Conservation (phyloP, 1,140 invertebrate species). For the Aphelinus certus region DNA sequence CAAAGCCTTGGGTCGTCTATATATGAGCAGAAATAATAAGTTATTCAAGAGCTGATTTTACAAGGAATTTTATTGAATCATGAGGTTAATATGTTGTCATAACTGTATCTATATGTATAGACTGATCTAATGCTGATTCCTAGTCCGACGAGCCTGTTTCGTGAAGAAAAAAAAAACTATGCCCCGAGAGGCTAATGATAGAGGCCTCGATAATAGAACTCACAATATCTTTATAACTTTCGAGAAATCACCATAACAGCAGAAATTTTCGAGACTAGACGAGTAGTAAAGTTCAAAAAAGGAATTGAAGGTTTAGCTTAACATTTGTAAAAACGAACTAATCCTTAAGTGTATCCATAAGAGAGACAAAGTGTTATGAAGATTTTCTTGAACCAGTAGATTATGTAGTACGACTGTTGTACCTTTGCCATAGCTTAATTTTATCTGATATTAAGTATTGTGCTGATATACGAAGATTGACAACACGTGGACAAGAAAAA, state of each 20-base stretch:
- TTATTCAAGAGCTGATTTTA: conserved; percentile 15
- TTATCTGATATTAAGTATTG: conserved; percentile 27
- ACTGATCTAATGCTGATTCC: conserved; percentile 62
- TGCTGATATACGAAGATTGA: conserved; percentile 26
- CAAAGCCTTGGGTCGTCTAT: conserved; percentile 67
- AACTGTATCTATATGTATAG: conserved; percentile 33
- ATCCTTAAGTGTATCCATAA: too few species aligned
- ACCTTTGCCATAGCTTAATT: conserved; percentile 23
- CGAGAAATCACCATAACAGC: conserved; percentile 16
- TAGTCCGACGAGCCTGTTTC: conserved; percentile 60
- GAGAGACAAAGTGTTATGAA: neutral
- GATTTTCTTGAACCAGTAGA: conserved; percentile 25
- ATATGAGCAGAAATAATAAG: conserved; percentile 17
- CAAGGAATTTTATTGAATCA: conserved; percentile 19
- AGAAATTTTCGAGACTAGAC: conserved; percentile 14
- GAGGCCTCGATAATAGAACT: conserved; percentile 30
- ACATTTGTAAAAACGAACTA: too few species aligned
- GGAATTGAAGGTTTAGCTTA: neutral
- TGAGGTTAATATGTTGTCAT: neutral
- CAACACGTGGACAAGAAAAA: too few species aligned
- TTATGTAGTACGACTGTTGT: conserved; percentile 32
- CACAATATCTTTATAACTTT: conserved; percentile 21
- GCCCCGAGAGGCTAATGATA: conserved; percentile 28
- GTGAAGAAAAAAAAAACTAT: conserved; percentile 10
- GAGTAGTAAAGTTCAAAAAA: conserved; percentile 12